Percentiles rank a stretch among this genome's conserved stretches.
phyloP scores from a whole-genome alignment of 2,113 vertebrate genomes.

The Dolichallabes microphthalmus region DNA sequence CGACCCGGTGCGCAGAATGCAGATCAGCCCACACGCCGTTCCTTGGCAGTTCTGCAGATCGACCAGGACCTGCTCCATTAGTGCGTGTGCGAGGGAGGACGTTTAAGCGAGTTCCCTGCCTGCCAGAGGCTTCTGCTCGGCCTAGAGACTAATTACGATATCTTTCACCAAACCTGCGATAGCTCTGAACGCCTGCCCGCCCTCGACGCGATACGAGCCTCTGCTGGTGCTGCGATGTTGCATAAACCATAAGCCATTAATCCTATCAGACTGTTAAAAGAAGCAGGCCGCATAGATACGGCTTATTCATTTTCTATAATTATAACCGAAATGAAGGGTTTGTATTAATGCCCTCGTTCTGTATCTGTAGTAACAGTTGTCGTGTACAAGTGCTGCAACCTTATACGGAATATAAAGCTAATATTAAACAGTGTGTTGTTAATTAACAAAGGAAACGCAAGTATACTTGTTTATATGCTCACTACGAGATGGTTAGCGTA shows the following conservation, averaged over 20 bases:
- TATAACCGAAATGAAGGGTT: not conserved
- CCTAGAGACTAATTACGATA: not conserved
- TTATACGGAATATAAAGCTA: not conserved
- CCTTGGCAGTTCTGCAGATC: slow-evolving; percentile 23
- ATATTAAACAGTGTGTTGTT: not conserved
- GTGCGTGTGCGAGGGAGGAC: not conserved
- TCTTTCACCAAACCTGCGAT: not conserved
- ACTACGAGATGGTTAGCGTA: too few species aligned
- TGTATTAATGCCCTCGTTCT: not conserved
- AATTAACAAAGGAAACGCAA: not conserved
- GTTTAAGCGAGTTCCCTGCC: slow-evolving; percentile 2
- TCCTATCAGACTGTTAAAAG: slow-evolving; percentile 4
- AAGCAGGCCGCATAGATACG: not conserved
- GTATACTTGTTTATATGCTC: not conserved
- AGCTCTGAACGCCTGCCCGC: not conserved
- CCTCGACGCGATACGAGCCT: not conserved
- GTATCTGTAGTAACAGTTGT: not conserved
- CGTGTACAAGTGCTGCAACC: too few species aligned
- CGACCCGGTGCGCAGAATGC: slow-evolving; percentile 7
- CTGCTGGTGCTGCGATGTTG: not conserved
- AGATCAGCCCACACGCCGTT: not conserved
- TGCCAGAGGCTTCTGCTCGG: not conserved
- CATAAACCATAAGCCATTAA: slow-evolving; percentile 15
- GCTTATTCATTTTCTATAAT: not conserved
- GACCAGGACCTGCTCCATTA: slow-evolving; percentile 18